Evolutionary conservation across 2,888 invertebrate species (phyloP).

Genomic region (Serrognathus titanus): DNA sequence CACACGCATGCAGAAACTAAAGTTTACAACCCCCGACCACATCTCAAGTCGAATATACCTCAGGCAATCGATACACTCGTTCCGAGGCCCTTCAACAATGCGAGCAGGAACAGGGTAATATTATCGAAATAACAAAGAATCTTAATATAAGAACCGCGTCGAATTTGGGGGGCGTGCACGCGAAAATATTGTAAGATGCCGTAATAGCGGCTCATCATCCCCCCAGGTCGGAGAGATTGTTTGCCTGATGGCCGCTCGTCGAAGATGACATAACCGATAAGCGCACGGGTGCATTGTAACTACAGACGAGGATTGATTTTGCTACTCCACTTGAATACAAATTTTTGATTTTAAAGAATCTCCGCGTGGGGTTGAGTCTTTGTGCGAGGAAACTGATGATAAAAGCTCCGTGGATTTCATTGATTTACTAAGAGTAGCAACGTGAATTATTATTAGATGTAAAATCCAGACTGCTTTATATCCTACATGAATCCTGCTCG

Average conservation of each 20-base stretch:
- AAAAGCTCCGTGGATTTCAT: no score
- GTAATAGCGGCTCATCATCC: constrained; percentile 15
- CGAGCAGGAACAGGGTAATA: constrained; percentile 18
- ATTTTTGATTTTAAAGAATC: constrained; percentile 8
- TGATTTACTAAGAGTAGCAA: no score
- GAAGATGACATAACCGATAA: constrained; percentile 28
- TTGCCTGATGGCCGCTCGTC: constrained; percentile 20
- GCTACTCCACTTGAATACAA: constrained; percentile 21
- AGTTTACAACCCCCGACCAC: neutral
- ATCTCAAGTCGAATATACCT: constrained; percentile 7
- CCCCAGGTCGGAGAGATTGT: constrained; percentile 13
- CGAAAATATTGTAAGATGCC: constrained; percentile 8
- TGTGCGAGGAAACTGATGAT: neutral
- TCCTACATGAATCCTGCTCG: no score
- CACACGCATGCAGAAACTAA: neutral
- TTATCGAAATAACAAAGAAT: constrained; percentile 22
- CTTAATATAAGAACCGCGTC: constrained; percentile 9
- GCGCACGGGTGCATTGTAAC: constrained; percentile 19
- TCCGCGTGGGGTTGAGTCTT: neutral
- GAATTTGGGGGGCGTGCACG: neutral
- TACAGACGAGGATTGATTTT: constrained; percentile 24
- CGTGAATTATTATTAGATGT: no score
- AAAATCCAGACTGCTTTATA: no score
- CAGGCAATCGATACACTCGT: constrained; percentile 9
- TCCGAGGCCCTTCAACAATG: constrained; percentile 5